Evolutionary conservation across 2,797 vertebrate species (phyloP).

Genomic region (Hypotaenidia philippensis): DNA sequence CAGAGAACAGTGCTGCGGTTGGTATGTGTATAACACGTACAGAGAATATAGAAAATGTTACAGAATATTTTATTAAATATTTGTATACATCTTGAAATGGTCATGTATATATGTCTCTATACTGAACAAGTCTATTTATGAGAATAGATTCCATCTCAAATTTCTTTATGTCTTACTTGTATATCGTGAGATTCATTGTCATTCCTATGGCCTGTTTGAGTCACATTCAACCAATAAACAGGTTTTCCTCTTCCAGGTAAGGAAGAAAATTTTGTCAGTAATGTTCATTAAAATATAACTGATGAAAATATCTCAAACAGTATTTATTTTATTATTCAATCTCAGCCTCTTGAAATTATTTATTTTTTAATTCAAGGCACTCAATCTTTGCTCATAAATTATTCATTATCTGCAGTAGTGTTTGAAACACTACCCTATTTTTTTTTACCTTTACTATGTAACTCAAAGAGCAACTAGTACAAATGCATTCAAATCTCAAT

Average conservation of each 20-base stretch:
- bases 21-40: accelerated
- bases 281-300: not conserved
- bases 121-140: not conserved
- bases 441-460: not conserved
- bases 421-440: not conserved
- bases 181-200: not conserved
- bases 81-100: not conserved
- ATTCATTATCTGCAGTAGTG: not conserved
- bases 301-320: not conserved
- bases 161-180: not conserved
- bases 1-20: not conserved
- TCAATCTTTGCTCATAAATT: not conserved
- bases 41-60: not conserved
- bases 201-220: not conserved
- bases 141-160: not conserved
- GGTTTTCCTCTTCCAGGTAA: not conserved
- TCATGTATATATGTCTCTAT: not conserved
- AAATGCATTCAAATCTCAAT: not conserved
- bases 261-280: not conserved
- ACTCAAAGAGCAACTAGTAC: not conserved
- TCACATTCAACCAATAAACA: not conserved
- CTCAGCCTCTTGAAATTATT: not conserved
- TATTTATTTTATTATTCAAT: constrained; percentile 19
- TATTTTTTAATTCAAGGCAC: not conserved
- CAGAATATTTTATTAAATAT: not conserved